Base-by-base conservation (phyloP, 2,797 vertebrate genomes). In the Morelia viridis region DNA sequence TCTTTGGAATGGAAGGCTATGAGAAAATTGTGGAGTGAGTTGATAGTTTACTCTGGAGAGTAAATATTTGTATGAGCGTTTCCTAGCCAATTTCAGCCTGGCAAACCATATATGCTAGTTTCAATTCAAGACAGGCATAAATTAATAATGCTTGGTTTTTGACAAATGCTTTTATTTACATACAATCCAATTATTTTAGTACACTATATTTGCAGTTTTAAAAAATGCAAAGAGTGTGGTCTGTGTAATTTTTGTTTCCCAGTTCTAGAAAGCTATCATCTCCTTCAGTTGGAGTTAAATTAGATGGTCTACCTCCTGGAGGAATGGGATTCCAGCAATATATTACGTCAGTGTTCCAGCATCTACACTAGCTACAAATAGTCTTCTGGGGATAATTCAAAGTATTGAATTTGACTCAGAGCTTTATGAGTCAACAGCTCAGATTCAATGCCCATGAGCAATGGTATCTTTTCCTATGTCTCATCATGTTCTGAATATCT, bases 401-500 rank as follows among this genome's bases (percentile, higher is more conserved):
- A 41, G 13, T 68, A 28, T 41, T 87, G 31, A 64, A 86, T 91
- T n/a, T n/a, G 84, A 91, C 90, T 68, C 24, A 65, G 68, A 58
- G 13, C 26, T 91, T 41, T 56, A 68, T 80, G 76, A 80, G 76
- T 80, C 76, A 71, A 86, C 84, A 91, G 62, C 62, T 68, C 60
- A 84, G 50, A 84, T 46, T 86, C 19, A 26, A 64, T 64, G 46
- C 24, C 86, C 56, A 64, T 87, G 22, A 91, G 53, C 85, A 91
- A 58, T 91, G 31, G 35, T 57, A 57, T 87, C 64, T 64, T 91
- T 91, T 91, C 31, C 90, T 60, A 60, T 58, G 56, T 71, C 22
- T 71, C 62, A 85, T 46, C 53, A 87, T 91, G 15, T 46, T 87
- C 31, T 26, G n/a, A 80, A 80, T 89, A 60, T 35, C 19, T 84